Conservation (phyloP, 2,888 invertebrate genomes). For the Microchrysa polita region DNA sequence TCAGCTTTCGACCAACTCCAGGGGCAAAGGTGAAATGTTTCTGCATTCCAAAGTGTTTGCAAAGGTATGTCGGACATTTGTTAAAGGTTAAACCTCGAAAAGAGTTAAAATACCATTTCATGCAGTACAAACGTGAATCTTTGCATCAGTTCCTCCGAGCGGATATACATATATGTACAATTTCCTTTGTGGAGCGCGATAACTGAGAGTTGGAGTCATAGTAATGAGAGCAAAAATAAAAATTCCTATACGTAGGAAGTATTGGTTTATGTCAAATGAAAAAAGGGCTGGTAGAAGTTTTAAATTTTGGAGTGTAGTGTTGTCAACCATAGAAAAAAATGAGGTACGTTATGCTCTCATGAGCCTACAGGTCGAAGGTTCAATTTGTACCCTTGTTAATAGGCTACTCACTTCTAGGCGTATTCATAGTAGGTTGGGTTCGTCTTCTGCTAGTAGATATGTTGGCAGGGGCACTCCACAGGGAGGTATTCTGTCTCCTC, state of each 20-base stretch:
- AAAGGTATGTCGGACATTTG: constrained; percentile 35
- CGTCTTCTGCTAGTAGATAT: too few relatives aligned
- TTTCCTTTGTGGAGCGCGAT: too few relatives aligned
- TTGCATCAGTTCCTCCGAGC: constrained; percentile 36
- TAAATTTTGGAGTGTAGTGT: too few relatives aligned
- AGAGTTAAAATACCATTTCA: constrained; percentile 15
- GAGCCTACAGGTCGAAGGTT: too few relatives aligned
- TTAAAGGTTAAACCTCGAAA: constrained; percentile 28
- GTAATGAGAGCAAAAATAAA: constrained; percentile 38
- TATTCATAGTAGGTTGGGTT: too few relatives aligned
- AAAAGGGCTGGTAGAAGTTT: too few relatives aligned
- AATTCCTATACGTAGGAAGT: constrained; percentile 30
- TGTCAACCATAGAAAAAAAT: too few relatives aligned
- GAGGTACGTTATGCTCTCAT: too few relatives aligned
- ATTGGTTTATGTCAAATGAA: constrained; percentile 7
- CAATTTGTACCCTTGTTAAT: too few relatives aligned
- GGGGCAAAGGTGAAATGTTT: constrained; percentile 39
- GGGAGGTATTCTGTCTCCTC: too few relatives aligned
- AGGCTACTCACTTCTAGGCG: too few relatives aligned
- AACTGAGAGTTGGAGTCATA: constrained; percentile 7
- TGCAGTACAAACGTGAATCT: not conserved
- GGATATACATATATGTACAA: not conserved
- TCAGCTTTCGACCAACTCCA: constrained; percentile 37
- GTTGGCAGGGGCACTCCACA: too few relatives aligned
- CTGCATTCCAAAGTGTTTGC: constrained; percentile 45